A percentile compares a stretch with the other conserved stretches of the same genome.
phyloP scores from a whole-genome alignment of 2,113 vertebrate species.

The Atractosteus spatula region DNA sequence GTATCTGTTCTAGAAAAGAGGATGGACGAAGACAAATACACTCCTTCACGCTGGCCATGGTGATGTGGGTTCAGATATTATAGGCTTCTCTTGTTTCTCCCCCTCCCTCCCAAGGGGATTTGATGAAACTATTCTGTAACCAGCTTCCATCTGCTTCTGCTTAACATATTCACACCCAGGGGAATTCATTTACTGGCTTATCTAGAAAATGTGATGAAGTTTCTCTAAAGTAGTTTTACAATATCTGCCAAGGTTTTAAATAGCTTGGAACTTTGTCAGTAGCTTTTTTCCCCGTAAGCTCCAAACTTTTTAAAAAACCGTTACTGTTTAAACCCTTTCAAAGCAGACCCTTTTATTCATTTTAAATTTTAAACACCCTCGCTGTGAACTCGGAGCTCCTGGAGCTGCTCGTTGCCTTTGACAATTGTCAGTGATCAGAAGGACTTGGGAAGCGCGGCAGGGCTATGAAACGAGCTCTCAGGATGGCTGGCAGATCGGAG shows the following conservation, averaged over 20 bases:
- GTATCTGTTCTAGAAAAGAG: too few species aligned
- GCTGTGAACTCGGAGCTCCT: neutral
- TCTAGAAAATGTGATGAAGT: slow-evolving; percentile 43
- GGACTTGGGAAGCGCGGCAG: neutral
- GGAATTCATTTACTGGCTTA: slow-evolving; percentile 36
- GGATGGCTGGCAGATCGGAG: neutral
- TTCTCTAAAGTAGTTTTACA: neutral
- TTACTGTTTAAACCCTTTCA: slow-evolving; percentile 11
- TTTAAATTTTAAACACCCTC: slow-evolving; percentile 11
- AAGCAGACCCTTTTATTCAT: neutral
- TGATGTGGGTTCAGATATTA: too few species aligned
- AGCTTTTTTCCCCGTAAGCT: slow-evolving; percentile 16
- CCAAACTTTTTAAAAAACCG: neutral
- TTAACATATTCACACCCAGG: slow-evolving; percentile 36
- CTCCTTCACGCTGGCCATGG: too few species aligned
- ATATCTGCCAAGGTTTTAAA: slow-evolving; percentile 28
- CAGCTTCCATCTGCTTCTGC: slow-evolving; percentile 24
- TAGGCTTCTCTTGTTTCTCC: neutral
- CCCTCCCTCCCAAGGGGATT: slow-evolving; percentile 3
- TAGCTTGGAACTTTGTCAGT: slow-evolving; percentile 19
- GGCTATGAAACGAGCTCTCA: neutral
- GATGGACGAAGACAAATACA: too few species aligned
- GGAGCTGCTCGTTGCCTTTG: neutral
- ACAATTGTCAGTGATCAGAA: neutral
- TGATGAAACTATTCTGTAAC: slow-evolving; percentile 21